phyloP scores from a whole-genome alignment of 2,888 invertebrate genomes.

The Lasioglossum calceatum region DNA sequence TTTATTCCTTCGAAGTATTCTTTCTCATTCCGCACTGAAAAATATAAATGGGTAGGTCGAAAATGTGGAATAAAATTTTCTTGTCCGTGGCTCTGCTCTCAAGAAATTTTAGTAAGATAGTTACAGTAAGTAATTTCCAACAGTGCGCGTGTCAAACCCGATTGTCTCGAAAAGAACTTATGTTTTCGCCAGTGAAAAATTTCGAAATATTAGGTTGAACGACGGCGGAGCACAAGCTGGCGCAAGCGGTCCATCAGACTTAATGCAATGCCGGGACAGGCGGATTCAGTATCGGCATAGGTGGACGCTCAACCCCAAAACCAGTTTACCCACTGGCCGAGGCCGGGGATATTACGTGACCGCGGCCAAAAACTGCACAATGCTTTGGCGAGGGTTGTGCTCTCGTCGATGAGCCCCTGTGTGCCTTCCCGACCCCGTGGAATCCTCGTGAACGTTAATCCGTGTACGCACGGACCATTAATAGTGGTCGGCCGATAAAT shows the following conservation, averaged over 20 bases:
- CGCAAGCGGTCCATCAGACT: conserved; percentile 39
- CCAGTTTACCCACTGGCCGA: conserved; percentile 59
- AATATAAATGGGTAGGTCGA: no score
- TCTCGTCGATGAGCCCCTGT: background rate
- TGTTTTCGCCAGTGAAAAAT: background rate
- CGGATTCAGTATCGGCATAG: conserved; percentile 33
- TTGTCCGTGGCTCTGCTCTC: no score
- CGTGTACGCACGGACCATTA: conserved; percentile 71
- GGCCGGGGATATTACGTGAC: conserved; percentile 48
- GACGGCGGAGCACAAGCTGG: background rate
- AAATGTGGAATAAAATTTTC: no score
- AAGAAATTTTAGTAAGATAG: no score
- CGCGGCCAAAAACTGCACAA: conserved; percentile 58
- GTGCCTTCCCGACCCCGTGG: background rate
- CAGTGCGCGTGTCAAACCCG: no score
- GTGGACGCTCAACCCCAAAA: conserved; percentile 45
- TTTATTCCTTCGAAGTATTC: background rate
- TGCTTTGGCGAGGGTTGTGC: conserved; percentile 10
- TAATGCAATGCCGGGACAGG: conserved; percentile 41
- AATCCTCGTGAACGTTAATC: conserved; percentile 66
- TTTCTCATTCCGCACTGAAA: no score
- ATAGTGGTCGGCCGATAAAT: conserved; percentile 73
- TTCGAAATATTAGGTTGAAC: background rate
- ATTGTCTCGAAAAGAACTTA: background rate
- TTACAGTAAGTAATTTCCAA: no score